Evolutionary conservation across 2,888 invertebrate species (phyloP), one percentile per base, ranked within the genome.

Genomic region (Eremobia ochroleuca): DNA sequence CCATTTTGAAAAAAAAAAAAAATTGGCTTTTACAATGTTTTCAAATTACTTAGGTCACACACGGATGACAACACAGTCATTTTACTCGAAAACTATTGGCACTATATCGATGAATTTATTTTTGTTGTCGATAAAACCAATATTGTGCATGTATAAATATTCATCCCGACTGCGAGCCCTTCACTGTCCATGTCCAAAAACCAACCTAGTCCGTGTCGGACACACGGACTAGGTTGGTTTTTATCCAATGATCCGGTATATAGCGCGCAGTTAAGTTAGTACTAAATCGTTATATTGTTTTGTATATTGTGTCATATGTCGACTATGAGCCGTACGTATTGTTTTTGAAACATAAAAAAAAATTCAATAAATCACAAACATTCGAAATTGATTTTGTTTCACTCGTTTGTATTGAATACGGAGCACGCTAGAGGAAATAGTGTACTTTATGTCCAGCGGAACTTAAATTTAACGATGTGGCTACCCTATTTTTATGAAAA

Each of bases 331-430:
- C 28, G 25, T 21, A 31, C 5, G n/a, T n/a, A 52, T 52, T 68
- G 72, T 43, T 66, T 64, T 43, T 34, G 43, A 64, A 52, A 64
- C 8, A 64, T 55, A 46, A 59, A 74, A 43, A 75, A 64, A 72
- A 28, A 55, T 70, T 66, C 46, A 65, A 76, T 73, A 81, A 73
- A 81, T 70, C 66, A 81, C 59, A 73, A 73, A 67, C 62, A 73
- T 69, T 73, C 52, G 37, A 76, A 66, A 55, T 73, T 62, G 52
- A n/a, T 81, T 83, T 73, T 67, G 46, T 85, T 71, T 75, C 62
- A 40, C 66, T 46, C 72, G 43, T 75, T 71, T 72, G 46, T 28
- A 75, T 75, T 55, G 59, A 59, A 85, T 67, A 37, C 66, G n/a
- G 4, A 76, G 31, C 52, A 81, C 40, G 52, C 58, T 69, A 76